Evolutionary conservation across 1,140 invertebrate species (phyloP), one percentile per base, ranked within the genome.

Genomic region (Chrysoperla carnea): DNA sequence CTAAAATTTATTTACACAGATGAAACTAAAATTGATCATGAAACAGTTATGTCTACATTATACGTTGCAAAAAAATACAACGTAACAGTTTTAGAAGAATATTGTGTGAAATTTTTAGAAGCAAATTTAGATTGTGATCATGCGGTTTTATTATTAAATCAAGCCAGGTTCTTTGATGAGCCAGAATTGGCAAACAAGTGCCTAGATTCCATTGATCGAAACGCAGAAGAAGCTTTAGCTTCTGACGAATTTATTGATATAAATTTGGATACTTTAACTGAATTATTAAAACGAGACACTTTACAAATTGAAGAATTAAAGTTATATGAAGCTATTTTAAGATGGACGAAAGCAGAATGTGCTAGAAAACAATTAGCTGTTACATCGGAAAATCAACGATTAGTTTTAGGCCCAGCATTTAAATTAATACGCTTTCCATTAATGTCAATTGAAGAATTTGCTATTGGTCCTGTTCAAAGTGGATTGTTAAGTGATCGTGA

Each of bases 31-130:
- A 85, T 88, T 54, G 83, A 79, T 31, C 80, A 82, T 4, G 84
- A 89, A 56, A 85, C 78, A 54, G 85, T 89, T 2, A 88, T 89
- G 83, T 82, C 83, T 1, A 85, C 82, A 6, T 57, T 89, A 37
- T 88, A 89, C 53, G 82, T 83, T 7, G 84, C 85, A 6, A 89
- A 89, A 52, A 90, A 90, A 53, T 90, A 90, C 63, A 82, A 81
- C 6, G 81, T 89, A 0, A 79, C 81, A 8, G 77, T 81, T 8
- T 60, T 90, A 42, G 84, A 89, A 55, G 76, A 80, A 48, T 80
- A 80, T 47, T 90, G 86, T 64, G 84, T 89, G 1, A 82, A 88
- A 50, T 89, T 85, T 60, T 61, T 90, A 8, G 81, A 86, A 52
- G 70, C 72, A 27, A 85, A 87, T 59, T 64, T 89, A 15, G 75